These are phyloP conservation scores for Poecilia picta DNA, from an alignment of 2,797 vertebrate species.

Conservation along the genomic window DNA sequence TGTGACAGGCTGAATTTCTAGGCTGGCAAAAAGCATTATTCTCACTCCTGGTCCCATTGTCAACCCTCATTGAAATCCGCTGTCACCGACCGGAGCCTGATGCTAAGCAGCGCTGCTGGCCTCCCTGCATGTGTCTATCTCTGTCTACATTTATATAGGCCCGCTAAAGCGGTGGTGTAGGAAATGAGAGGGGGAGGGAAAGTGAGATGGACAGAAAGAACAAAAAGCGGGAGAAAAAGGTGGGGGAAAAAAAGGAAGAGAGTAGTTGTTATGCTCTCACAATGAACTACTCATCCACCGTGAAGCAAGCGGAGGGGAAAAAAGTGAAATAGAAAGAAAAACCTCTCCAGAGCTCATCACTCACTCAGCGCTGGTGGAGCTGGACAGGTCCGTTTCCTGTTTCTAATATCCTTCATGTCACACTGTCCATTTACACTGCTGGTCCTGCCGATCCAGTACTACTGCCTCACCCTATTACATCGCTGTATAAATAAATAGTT, in stretches of 20 bases:
- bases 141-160: conserved; percentile 69
- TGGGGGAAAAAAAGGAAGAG: conserved; percentile 15
- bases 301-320: conserved; percentile 51
- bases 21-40: conserved; percentile 85
- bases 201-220: conserved; percentile 42
- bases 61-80: conserved; percentile 82
- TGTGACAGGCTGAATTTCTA: conserved; percentile 82
- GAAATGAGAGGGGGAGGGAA: conserved; percentile 59
- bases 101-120: conserved; percentile 76
- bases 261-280: conserved; percentile 67
- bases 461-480: conserved; percentile 59
- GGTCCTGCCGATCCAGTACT: conserved; percentile 66
- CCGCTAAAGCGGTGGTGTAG: conserved; percentile 62
- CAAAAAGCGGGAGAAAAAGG: conserved; percentile 14
- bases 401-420: conserved; percentile 82
- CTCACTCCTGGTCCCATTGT: conserved; percentile 82
- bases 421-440: conserved; percentile 77
- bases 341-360: conserved; percentile 78
- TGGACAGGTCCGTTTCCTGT: conserved; percentile 77
- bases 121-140: conserved; percentile 79
- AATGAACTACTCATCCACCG: conserved; percentile 68
- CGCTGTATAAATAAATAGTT: background rate
- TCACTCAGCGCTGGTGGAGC: conserved; percentile 71
- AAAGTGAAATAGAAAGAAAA: conserved; percentile 41
- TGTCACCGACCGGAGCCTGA: conserved; percentile 76